Conservation (phyloP, 2,888 invertebrate genomes). For the Plagodis pulveraria region DNA sequence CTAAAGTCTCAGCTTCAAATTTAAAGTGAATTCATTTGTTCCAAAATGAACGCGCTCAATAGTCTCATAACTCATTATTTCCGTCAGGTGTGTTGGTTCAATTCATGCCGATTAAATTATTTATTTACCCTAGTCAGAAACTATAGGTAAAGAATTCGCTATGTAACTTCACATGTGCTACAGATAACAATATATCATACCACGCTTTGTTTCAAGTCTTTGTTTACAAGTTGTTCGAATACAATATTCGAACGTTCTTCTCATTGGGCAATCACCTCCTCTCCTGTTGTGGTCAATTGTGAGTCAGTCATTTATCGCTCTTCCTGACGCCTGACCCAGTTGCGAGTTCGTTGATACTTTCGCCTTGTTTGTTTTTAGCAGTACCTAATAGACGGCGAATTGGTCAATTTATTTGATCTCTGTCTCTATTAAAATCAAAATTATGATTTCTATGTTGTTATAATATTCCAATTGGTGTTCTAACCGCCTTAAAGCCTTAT, state of each 20-base stretch:
- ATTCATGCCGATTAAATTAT: too few relatives aligned
- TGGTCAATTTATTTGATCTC: constrained; percentile 19
- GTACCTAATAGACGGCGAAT: constrained; percentile 7
- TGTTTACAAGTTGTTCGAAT: constrained; percentile 16
- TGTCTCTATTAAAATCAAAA: background rate
- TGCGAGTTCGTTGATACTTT: constrained; percentile 18
- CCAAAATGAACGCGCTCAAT: too few relatives aligned
- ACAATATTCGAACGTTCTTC: constrained; percentile 5
- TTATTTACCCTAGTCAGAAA: background rate
- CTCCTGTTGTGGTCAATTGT: constrained; percentile 14
- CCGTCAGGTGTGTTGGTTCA: too few relatives aligned
- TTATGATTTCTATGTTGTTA: background rate
- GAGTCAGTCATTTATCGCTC: constrained; percentile 31
- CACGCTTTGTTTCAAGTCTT: constrained; percentile 16
- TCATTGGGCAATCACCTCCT: constrained; percentile 11
- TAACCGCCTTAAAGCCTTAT: too few relatives aligned
- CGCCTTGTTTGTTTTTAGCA: constrained; percentile 20
- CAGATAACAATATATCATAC: background rate
- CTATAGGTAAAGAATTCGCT: background rate
- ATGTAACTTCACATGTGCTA: background rate
- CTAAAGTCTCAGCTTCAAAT: too few relatives aligned
- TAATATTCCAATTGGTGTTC: background rate
- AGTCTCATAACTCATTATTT: too few relatives aligned
- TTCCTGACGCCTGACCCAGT: constrained; percentile 30
- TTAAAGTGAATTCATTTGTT: too few relatives aligned